phyloP scores from a whole-genome alignment of 2,113 vertebrate species.

The Grus americana region DNA sequence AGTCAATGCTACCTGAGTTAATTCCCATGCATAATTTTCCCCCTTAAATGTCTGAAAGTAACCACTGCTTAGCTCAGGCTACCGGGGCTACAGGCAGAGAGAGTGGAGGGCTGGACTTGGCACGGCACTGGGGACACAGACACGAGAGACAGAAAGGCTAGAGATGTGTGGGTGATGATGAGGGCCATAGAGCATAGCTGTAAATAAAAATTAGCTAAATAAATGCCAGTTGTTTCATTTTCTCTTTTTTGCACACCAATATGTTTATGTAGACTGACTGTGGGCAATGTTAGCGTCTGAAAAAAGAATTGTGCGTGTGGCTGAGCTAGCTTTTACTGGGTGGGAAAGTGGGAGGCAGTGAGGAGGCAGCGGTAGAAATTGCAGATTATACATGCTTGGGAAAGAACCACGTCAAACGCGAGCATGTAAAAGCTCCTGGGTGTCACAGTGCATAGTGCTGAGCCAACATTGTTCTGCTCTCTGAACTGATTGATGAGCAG shows the following conservation, averaged over 20 bases:
- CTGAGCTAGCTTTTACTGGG: neutral
- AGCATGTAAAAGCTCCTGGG: neutral
- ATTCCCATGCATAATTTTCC: neutral
- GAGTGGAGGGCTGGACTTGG: neutral
- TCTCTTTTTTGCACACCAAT: neutral
- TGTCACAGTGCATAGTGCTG: neutral
- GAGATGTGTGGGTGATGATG: neutral
- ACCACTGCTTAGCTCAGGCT: neutral
- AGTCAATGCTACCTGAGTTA: neutral
- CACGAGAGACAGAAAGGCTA: neutral
- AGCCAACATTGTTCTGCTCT: neutral
- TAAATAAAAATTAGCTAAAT: constrained; percentile 7
- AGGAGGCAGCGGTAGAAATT: neutral
- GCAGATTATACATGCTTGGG: neutral
- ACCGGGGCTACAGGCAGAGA: neutral
- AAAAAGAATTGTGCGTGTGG: neutral
- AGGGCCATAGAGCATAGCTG: neutral
- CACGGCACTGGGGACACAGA: rapidly evolving
- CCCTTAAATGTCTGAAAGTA: neutral
- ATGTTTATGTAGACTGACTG: neutral
- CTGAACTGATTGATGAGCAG: neutral
- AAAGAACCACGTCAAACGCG: neutral
- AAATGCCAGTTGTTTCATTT: neutral
- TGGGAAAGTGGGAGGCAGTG: neutral
- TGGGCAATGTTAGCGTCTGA: neutral